Conservation (phyloP, 2,888 invertebrate species). For the Drosophila longiperda region DNA sequence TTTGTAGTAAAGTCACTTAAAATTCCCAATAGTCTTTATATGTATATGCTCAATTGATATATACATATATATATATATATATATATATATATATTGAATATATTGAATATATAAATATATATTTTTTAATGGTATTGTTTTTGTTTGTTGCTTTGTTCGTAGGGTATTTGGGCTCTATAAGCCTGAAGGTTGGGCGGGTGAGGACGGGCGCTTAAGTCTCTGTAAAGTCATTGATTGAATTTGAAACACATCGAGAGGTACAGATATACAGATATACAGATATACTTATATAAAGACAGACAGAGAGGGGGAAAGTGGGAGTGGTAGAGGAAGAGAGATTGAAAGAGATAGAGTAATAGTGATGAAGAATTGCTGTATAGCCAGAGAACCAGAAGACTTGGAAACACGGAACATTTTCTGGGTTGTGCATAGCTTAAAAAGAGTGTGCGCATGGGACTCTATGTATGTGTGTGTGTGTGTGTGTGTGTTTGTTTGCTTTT, state of each 20-base stretch:
- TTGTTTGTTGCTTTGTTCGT: constrained; percentile 33
- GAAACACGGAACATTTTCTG: constrained; percentile 36
- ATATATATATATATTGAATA: background rate
- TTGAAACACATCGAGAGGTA: constrained; percentile 49
- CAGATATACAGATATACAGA: constrained; percentile 10
- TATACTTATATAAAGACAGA: background rate
- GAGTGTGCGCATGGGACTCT: constrained; percentile 60
- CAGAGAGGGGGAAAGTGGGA: background rate
- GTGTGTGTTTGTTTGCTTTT: constrained; percentile 6
- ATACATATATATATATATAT: background rate
- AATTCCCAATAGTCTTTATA: constrained; percentile 33
- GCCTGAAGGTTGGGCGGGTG: constrained; percentile 53
- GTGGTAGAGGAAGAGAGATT: background rate
- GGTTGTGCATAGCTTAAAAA: constrained; percentile 54
- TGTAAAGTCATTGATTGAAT: constrained; percentile 52
- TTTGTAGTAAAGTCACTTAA: constrained; percentile 36
- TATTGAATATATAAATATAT: background rate
- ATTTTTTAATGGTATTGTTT: background rate
- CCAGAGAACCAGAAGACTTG: constrained; percentile 38
- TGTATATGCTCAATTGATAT: background rate
- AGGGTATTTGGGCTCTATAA: constrained; percentile 22
- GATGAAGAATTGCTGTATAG: constrained; percentile 1
- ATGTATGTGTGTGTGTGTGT: constrained; percentile 17
- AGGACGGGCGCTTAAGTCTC: constrained; percentile 58
- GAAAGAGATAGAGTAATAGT: background rate